phyloP scores from a whole-genome alignment of 1,140 invertebrate species.

The Leptopilina clavipes region DNA sequence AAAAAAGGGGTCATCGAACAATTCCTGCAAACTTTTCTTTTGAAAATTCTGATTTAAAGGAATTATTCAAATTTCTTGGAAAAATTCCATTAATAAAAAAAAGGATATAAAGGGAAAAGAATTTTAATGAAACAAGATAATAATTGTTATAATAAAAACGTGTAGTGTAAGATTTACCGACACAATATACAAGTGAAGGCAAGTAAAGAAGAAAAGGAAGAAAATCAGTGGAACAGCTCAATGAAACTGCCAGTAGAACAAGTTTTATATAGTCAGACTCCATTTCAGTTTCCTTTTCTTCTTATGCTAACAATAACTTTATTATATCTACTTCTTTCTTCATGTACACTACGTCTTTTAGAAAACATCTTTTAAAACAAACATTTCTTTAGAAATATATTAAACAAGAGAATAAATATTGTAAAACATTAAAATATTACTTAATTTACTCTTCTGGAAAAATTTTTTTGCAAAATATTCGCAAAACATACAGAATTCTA shows the following conservation, averaged over 20 bases:
- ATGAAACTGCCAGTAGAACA: constrained; percentile 6
- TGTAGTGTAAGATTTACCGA: background rate
- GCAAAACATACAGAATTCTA: too few relatives aligned
- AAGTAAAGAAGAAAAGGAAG: background rate
- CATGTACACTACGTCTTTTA: background rate
- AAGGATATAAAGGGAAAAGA: too few relatives aligned
- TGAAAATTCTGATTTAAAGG: too few relatives aligned
- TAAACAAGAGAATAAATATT: too few relatives aligned
- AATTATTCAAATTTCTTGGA: too few relatives aligned
- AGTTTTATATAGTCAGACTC: constrained; percentile 4
- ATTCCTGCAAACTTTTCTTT: too few relatives aligned
- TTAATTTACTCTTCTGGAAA: too few relatives aligned
- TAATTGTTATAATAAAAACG: background rate
- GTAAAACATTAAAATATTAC: too few relatives aligned
- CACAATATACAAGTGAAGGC: background rate
- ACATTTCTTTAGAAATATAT: background rate
- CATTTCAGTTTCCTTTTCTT: background rate
- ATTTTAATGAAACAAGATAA: background rate
- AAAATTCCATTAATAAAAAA: too few relatives aligned
- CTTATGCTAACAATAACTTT: constrained; percentile 17
- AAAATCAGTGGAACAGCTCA: constrained; percentile 9
- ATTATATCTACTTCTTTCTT: background rate
- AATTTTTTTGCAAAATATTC: too few relatives aligned
- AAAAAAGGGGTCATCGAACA: too few relatives aligned
- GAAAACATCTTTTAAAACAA: background rate